Base-by-base conservation (phyloP, 2,888 invertebrate genomes). In the Protodeltote pygarga region DNA sequence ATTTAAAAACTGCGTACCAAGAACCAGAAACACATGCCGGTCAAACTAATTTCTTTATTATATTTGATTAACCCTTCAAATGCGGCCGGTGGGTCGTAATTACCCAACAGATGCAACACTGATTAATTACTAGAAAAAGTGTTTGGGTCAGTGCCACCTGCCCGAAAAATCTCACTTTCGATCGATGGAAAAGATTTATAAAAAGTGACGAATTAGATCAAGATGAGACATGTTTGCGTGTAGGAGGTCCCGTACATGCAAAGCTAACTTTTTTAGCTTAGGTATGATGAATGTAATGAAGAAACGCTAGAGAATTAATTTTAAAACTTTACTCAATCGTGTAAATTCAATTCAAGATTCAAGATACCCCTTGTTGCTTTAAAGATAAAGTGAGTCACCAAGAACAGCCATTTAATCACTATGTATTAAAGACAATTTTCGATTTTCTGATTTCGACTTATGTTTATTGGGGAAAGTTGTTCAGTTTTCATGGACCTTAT, bases 11-110 rank as follows among this genome's bases (percentile, higher is more conserved):
- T 32, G 32, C 57, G 48, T 49, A 19, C 57, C 57, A 48, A 48
- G 39, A 64, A 38, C 48, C n/a, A 41, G 66, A 76, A 79, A 80
- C 89, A 87, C 85, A 87, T 87, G 86, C 69, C 83, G 79, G 71
- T 78, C 80, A 70, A 69, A 78, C 83, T 89, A 90, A 91, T 91
- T 88, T 86, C 90, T 91, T 90, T 89, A 91, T 90, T 89, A 88
- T 88, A 84, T 90, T 90, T 91, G 89, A 91, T 89, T 89, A 90
- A 88, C 89, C 89, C 90, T 88, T 89, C 83, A 85, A 82, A 84
- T 65, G 65, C 63, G 58, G 52, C 48, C 49, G 60, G 47, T 62
- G 67, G 71, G 63, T 62, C 71, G 81, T 89, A 89, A 89, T 90
- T 89, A 89, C 78, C 57, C 73, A 83, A 88, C 90, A 90, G 90